Conservation (phyloP, 2,797 vertebrate species). For the Phrynocephalus vlangalii region DNA sequence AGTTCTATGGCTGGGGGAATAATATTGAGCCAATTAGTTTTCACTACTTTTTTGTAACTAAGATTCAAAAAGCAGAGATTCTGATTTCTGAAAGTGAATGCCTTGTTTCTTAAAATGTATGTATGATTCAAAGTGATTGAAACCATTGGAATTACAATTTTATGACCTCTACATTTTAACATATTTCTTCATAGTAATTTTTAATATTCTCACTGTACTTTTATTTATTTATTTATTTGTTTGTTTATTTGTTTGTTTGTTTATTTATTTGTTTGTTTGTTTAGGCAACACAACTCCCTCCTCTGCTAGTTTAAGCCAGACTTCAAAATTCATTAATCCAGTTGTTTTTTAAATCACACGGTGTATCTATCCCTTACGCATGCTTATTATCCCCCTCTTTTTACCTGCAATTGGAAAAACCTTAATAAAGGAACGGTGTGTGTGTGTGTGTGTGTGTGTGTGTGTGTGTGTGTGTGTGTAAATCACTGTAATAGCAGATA, state of each 20-base stretch:
- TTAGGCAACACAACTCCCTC: too few species aligned
- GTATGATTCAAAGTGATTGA: conserved; percentile 27
- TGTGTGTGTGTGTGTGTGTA: background rate
- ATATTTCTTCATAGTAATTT: background rate
- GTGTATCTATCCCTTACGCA: too few species aligned
- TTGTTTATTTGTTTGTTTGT: conserved; percentile 17
- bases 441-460: too few species aligned
- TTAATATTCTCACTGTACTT: conserved; percentile 18
- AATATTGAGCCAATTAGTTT: conserved; percentile 47
- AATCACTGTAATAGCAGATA: background rate
- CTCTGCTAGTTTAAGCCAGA: background rate
- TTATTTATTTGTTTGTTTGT: background rate
- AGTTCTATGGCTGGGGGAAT: conserved; percentile 41
- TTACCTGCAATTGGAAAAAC: too few species aligned
- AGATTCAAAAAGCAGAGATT: conserved; percentile 54
- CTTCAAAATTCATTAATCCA: conserved; percentile 25
- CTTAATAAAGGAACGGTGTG: too few species aligned
- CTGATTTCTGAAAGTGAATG: conserved; percentile 43
- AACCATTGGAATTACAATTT: conserved; percentile 6
- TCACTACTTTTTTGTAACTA: conserved; percentile 48
- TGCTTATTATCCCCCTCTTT: too few species aligned
- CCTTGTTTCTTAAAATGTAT: conserved; percentile 51
- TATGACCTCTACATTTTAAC: conserved; percentile 18
- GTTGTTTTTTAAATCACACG: background rate
- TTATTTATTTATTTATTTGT: background rate